Percentiles rank a stretch among this genome's conserved stretches.
Conservation (phyloP, 2,888 invertebrate species). For the Watsonalla binaria region DNA sequence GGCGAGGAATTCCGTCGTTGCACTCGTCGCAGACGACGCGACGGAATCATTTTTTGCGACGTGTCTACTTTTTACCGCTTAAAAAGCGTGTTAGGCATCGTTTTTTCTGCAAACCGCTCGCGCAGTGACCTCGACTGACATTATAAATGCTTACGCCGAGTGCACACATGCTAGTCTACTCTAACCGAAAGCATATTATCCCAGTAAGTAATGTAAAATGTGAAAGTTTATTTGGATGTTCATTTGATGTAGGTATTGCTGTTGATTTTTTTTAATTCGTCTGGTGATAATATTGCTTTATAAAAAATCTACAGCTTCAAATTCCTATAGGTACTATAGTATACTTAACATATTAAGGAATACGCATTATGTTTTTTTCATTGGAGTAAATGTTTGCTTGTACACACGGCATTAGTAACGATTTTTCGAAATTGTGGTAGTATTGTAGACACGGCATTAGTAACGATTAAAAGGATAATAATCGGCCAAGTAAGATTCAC, state of each 20-base stretch:
- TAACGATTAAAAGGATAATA: neutral
- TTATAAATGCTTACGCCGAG: slow-evolving; percentile 61
- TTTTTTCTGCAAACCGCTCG: slow-evolving; percentile 57
- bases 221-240: no score
- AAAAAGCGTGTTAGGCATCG: slow-evolving; percentile 55
- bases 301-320: neutral
- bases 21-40: slow-evolving; percentile 28
- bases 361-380: no score
- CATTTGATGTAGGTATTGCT: neutral
- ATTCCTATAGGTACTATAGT: no score
- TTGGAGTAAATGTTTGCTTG: no score
- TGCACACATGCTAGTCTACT: slow-evolving; percentile 43
- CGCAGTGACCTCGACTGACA: slow-evolving; percentile 69
- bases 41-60: slow-evolving; percentile 61
- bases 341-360: no score
- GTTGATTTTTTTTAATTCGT: neutral
- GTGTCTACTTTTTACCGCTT: slow-evolving; percentile 58
- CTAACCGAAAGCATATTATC: no score
- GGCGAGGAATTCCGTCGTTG: slow-evolving; percentile 8
- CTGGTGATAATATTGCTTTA: neutral
- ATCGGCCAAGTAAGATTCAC: neutral
- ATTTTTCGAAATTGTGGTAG: neutral
- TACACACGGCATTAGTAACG: no score
- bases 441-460: neutral
- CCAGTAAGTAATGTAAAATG: no score